Evolutionary conservation across 2,888 invertebrate genomes (phyloP), one percentile per base, ranked within the genome.

Genomic region (Chrysolina haemoptera): DNA sequence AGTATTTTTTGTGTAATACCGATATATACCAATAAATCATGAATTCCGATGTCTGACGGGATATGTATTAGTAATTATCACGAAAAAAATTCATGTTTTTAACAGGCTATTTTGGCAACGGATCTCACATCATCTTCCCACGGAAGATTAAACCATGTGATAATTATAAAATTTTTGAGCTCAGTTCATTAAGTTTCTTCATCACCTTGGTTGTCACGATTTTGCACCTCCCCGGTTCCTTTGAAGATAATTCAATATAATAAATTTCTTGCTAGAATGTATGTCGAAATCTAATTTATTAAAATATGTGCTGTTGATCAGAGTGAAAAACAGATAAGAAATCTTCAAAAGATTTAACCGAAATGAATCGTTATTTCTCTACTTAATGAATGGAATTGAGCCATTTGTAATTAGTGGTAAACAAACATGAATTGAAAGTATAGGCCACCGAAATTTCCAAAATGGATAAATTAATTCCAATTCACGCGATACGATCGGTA

Each of bases 141-240:
- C 35, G 35, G 8, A 35, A 35, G 4, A 35, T 35, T 8, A 35
- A n/a, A 6, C 35, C 18, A 55, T 18, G 11, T 16, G 1, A 16
- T 22, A 55, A 18, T 11, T 18, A 55, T 22, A 55, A 40, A 12
- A 40, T 62, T 35, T 40, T 14, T 22, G 14, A 35, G 16, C n/a
- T 27, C n/a, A n/a, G 62, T 16, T 62, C 10, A 35, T 35, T 62
- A 40, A n/a, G n/a, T 62, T 62, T 62, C 35, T 40, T 22, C 62
- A 22, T 62, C 62, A 40, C 27, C 16, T 62, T 3, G 35, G 40
- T 35, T 62, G 12, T 35, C 40, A 40, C 35, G 40, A 16, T 35
- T 62, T 35, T 16, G 12, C 9, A 62, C 40, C 40, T 62, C 22
- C 62, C n/a, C 48, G 16, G 16, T 10, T 10, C 16, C 48, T 48